phyloP scores from a whole-genome alignment of 30 jellyfish, hydroid and myxozoan species.

The Aurelia aurita complex sp. Pacific region DNA sequence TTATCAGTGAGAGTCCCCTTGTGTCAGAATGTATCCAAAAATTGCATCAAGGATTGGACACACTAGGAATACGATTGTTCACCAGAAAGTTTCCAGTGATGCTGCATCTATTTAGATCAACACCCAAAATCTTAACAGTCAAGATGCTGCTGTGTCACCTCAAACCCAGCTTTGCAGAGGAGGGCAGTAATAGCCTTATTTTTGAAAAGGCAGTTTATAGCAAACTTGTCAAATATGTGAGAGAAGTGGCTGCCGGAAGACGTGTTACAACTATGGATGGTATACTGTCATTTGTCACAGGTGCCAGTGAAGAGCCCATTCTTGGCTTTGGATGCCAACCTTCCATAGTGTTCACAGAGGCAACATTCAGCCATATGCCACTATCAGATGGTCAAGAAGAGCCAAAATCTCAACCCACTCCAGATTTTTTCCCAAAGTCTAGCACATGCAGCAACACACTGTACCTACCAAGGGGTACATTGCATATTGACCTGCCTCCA shows the following conservation, averaged over 20 bases:
- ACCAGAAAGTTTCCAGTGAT: slow-evolving; percentile 20
- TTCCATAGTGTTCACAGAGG: slow-evolving; percentile 9
- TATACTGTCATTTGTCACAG: slow-evolving; percentile 41
- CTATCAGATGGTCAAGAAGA: slow-evolving; percentile 6
- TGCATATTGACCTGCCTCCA: slow-evolving; percentile 10
- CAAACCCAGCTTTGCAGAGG: slow-evolving; percentile 32
- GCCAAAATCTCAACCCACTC: not conserved
- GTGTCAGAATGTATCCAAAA: slow-evolving; percentile 20
- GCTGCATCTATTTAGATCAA: slow-evolving; percentile 27
- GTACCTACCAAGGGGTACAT: slow-evolving; percentile 41
- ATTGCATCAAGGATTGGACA: slow-evolving; percentile 30
- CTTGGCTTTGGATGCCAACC: slow-evolving; percentile 38
- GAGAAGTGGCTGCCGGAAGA: slow-evolving; percentile 42
- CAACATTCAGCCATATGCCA: not conserved
- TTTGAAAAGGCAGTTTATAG: slow-evolving; percentile 40
- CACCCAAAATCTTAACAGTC: slow-evolving; percentile 16
- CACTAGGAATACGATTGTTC: slow-evolving; percentile 24
- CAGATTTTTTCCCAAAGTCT: slow-evolving; percentile 41
- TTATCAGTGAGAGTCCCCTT: too few species aligned
- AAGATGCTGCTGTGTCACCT: slow-evolving; percentile 18
- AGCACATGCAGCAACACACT: slow-evolving; percentile 27
- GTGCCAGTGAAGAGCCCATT: slow-evolving; percentile 59
- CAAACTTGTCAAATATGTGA: slow-evolving; percentile 13
- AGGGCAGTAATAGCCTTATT: slow-evolving; percentile 10
- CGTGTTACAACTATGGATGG: not conserved